Evolutionary conservation across 2,113 vertebrate species (phyloP), one percentile per base, ranked within the genome.

Genomic region (Ariopsis seemanni): DNA sequence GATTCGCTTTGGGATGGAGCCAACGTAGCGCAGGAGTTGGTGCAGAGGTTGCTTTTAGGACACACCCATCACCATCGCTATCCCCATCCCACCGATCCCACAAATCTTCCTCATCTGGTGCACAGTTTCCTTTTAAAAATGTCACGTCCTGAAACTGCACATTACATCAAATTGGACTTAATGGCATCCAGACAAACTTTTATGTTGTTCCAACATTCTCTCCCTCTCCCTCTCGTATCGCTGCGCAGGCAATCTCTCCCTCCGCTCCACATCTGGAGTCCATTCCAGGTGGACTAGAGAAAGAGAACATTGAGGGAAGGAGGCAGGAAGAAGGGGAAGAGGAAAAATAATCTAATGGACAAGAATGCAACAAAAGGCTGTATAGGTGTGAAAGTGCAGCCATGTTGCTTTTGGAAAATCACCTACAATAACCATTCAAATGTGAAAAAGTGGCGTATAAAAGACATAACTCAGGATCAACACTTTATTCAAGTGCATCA

Each of bases 131-230:
- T 95, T 94, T 96, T 75, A 93, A 91, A 94, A 95, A 95, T 94
- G 93, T 95, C 95, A 95, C 92, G 92, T 95, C 93, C 93, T 92
- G 53, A 91, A 95, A 95, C 93, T 93, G 92, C 94, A 94, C 94
- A 95, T 96, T 95, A 95, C 93, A 95, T 96, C 94, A 96, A 96
- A 95, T 96, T 96, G 95, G 94, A 94, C 93, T 95, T 96, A 96
- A 96, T 96, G 94, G 94, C 93, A 96, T 94, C 95, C 95, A 96
- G 95, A 96, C 95, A 95, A 96, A 96, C 94, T 95, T 96, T 96
- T 92, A 96, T 95, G 95, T 95, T 87, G 91, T 93, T 96, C 95
- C 95, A 96, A 95, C 92, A 94, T 95, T 95, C 94, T 94, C 91
- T 93, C 90, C 25, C 86, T 80, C 62, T 82, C 86, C 63, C 69